Evolutionary conservation across 2,888 invertebrate genomes (phyloP).

Genomic region (Campopleginae sp.): DNA sequence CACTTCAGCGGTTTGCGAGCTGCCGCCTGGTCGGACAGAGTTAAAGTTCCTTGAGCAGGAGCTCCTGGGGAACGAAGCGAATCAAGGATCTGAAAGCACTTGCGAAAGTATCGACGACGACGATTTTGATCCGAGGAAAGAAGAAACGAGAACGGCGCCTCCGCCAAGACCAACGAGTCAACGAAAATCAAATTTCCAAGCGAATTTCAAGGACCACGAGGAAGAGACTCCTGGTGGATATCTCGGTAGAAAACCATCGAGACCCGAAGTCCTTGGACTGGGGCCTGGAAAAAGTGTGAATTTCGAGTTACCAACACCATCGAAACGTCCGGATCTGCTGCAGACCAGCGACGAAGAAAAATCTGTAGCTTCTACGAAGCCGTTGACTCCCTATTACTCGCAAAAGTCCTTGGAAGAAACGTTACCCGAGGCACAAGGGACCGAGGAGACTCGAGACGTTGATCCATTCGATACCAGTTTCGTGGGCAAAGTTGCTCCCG

Average conservation of each 20-base stretch:
- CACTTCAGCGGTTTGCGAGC: slow-evolving; percentile 90
- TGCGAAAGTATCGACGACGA: slow-evolving; percentile 88
- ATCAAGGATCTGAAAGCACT: slow-evolving; percentile 54
- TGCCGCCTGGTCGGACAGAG: slow-evolving; percentile 91
- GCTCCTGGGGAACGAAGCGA: slow-evolving; percentile 85
- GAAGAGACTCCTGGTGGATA: background rate
- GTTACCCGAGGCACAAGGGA: slow-evolving; percentile 85
- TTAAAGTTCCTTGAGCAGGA: slow-evolving; percentile 92
- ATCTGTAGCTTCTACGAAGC: slow-evolving; percentile 87
- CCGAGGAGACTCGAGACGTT: slow-evolving; percentile 83
- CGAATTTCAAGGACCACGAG: slow-evolving; percentile 63
- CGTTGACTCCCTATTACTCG: slow-evolving; percentile 92
- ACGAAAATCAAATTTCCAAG: slow-evolving; percentile 66
- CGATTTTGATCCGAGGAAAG: slow-evolving; percentile 91
- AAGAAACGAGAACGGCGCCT: slow-evolving; percentile 67
- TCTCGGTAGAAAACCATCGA: slow-evolving; percentile 85
- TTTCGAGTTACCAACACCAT: slow-evolving; percentile 86
- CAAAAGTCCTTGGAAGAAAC: slow-evolving; percentile 85
- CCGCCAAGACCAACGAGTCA: slow-evolving; percentile 68
- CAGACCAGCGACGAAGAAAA: slow-evolving; percentile 86
- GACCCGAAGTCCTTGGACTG: slow-evolving; percentile 86
- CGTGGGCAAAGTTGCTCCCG: slow-evolving; percentile 85
- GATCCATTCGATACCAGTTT: slow-evolving; percentile 90
- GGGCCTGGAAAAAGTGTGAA: slow-evolving; percentile 85
- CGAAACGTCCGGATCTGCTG: slow-evolving; percentile 85